A percentile compares a stretch with the other conserved stretches of the same genome.
Conservation (phyloP, 2,113 vertebrate genomes). For the Megatriorchis doriae region DNA sequence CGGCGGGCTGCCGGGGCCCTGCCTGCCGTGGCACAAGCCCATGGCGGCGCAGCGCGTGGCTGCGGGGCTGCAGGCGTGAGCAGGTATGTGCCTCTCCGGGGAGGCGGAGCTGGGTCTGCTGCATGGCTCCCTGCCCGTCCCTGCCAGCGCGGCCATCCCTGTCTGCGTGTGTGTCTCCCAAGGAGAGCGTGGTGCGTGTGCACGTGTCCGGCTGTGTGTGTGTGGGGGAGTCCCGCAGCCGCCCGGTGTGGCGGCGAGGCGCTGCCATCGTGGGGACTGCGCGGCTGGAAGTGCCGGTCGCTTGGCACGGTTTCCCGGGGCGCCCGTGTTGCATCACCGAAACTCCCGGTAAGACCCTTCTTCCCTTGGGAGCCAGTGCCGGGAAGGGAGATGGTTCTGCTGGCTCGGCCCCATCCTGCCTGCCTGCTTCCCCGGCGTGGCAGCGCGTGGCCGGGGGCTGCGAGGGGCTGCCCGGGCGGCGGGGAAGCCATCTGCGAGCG, state of each 20-base stretch:
- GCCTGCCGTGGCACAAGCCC: neutral
- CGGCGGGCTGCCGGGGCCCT: neutral
- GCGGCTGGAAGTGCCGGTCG: neutral
- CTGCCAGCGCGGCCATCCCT: neutral
- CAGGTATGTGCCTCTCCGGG: neutral
- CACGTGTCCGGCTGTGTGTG: neutral
- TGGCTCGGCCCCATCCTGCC: neutral
- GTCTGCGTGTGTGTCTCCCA: neutral
- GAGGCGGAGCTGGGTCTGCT: neutral
- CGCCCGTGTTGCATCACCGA: slow-evolving; percentile 18
- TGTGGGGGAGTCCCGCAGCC: neutral
- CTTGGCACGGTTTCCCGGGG: neutral
- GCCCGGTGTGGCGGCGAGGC: neutral
- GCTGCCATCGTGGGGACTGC: neutral
- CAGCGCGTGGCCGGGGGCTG: neutral
- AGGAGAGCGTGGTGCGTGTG: neutral
- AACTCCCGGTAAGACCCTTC: neutral
- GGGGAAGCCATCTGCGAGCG: neutral
- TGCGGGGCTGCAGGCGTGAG: neutral
- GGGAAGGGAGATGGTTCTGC: neutral
- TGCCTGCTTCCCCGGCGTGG: neutral
- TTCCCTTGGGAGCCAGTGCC: neutral
- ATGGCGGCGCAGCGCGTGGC: neutral
- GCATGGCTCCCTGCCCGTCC: neutral
- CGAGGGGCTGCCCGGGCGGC: neutral